Percentiles rank a stretch among this genome's conserved stretches.
These are phyloP conservation scores for Apamea crenata DNA, from an alignment of 2,888 invertebrate genomes.

Conservation along the genomic window DNA sequence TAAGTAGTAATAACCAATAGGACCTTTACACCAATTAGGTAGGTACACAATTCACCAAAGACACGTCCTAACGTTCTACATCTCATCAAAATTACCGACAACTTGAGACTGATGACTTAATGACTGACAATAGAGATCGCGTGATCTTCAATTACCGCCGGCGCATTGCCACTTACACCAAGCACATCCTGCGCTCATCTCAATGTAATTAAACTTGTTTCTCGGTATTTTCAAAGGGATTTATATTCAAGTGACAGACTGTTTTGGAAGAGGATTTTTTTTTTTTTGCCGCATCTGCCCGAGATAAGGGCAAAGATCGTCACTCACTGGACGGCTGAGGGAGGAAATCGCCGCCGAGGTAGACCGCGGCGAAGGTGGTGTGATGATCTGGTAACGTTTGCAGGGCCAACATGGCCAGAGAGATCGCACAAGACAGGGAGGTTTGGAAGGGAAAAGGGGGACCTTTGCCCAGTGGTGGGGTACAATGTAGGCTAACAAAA, in stretches of 20 bases:
- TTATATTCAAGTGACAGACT: slow-evolving; percentile 1
- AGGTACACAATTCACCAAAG: background rate
- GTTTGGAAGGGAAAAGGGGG: too few species aligned
- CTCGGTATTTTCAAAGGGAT: slow-evolving; percentile 28
- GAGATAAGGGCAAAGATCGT: too few species aligned
- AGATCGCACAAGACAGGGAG: too few species aligned
- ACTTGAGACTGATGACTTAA: slow-evolving; percentile 34
- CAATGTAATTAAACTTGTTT: slow-evolving; percentile 37
- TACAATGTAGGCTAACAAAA: too few species aligned
- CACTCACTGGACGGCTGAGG: too few species aligned
- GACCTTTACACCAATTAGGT: background rate
- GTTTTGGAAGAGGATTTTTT: background rate
- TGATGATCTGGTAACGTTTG: too few species aligned
- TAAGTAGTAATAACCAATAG: too few species aligned
- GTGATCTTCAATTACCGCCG: slow-evolving; percentile 55
- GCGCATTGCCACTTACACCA: slow-evolving; percentile 38
- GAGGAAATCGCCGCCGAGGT: too few species aligned
- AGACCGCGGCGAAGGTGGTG: too few species aligned
- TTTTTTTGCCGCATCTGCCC: background rate
- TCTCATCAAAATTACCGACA: slow-evolving; percentile 18
- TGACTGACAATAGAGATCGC: slow-evolving; percentile 45
- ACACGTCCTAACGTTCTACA: background rate
- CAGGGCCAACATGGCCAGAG: too few species aligned
- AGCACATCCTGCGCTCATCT: slow-evolving; percentile 47
- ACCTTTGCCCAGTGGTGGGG: too few species aligned